These are phyloP conservation scores for Xiphorhynchus elegans DNA, from an alignment of 2,113 vertebrate species.

Conservation along the genomic window DNA sequence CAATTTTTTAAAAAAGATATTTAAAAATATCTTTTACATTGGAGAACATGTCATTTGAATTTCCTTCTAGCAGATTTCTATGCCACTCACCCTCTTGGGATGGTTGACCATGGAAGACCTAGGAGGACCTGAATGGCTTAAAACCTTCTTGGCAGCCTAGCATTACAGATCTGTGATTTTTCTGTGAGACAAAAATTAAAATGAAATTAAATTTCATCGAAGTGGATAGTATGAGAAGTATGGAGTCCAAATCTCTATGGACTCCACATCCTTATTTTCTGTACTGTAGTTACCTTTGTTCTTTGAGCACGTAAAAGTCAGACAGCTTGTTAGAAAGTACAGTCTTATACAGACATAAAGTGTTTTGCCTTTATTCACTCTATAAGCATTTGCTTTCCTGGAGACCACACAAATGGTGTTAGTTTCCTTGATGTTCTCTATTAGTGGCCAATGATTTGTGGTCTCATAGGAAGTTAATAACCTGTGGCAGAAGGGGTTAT, in stretches of 20 bases:
- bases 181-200: not conserved
- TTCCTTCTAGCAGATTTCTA: not conserved
- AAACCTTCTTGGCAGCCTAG: not conserved
- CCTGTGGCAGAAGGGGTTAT: not conserved
- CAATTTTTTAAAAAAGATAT: not conserved
- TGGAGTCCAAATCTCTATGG: not conserved
- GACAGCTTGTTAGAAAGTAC: not conserved
- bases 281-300: not conserved
- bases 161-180: not conserved
- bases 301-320: not conserved
- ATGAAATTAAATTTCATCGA: not conserved
- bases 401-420: not conserved
- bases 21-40: not conserved
- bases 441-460: not conserved
- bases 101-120: not conserved
- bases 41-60: not conserved
- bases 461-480: not conserved
- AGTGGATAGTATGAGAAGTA: not conserved
- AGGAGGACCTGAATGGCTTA: not conserved
- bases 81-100: not conserved
- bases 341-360: not conserved
- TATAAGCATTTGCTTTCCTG: not conserved
- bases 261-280: not conserved
- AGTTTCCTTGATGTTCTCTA: not conserved
- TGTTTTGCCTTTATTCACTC: not conserved